Evolutionary conservation across 2,113 vertebrate species (phyloP).

Genomic region (Chloebia gouldiae): DNA sequence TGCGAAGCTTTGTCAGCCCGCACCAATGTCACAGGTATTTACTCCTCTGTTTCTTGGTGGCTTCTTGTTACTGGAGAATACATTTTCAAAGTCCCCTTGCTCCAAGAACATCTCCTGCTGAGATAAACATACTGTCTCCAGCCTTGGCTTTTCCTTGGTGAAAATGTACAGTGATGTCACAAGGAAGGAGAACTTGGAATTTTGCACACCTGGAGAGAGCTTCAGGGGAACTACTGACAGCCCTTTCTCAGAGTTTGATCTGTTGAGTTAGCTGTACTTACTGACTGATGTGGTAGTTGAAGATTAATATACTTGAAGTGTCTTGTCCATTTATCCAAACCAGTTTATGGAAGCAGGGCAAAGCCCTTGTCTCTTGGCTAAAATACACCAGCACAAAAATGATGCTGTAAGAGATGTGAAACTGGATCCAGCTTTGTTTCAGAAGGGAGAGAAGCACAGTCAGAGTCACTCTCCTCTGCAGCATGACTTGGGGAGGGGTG

Average conservation of each 20-base stretch:
- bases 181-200: neutral
- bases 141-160: neutral
- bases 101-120: neutral
- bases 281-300: neutral
- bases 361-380: neutral
- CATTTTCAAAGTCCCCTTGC: conserved; percentile 18
- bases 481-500: fast-evolving
- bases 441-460: neutral
- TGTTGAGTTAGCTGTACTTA: neutral
- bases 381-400: neutral
- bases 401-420: neutral
- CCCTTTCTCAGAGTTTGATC: neutral
- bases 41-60: neutral
- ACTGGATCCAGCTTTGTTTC: neutral
- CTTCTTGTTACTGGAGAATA: conserved; percentile 21
- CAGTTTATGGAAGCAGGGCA: neutral
- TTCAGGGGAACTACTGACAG: neutral
- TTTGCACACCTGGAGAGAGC: neutral
- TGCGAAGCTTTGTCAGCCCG: conserved; percentile 67
- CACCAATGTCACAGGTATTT: conserved; percentile 74
- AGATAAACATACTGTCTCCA: neutral
- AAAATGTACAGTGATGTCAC: neutral
- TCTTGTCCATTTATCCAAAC: neutral
- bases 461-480: neutral
- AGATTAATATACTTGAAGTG: neutral